Evolutionary conservation across 2,113 vertebrate species (phyloP).

Genomic region (Rhinopithecus roxellana): DNA sequence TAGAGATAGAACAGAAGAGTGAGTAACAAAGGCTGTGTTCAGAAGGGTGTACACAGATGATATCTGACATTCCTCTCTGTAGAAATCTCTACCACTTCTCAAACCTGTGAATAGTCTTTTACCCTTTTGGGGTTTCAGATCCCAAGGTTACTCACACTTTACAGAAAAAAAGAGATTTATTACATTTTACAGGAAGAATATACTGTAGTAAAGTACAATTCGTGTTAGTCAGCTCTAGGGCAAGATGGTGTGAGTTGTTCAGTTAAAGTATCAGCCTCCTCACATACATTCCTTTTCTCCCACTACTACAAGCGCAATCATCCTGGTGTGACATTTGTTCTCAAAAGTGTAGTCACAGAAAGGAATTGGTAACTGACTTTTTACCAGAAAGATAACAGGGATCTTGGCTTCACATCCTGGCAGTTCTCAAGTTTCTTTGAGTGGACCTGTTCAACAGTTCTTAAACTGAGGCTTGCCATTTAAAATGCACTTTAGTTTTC

Average conservation of each 20-base stretch:
- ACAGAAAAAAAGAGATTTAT: not conserved
- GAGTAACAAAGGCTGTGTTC: not conserved
- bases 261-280: not conserved
- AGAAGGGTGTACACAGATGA: not conserved
- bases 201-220: not conserved
- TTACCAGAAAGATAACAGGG: not conserved
- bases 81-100: not conserved
- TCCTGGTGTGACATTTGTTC: not conserved
- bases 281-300: not conserved
- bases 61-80: not conserved
- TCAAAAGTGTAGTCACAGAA: not conserved
- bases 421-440: not conserved
- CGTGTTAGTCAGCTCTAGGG: not conserved
- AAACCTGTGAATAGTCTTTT: not conserved
- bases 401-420: not conserved
- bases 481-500: not conserved
- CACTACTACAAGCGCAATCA: not conserved
- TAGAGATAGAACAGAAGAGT: not conserved
- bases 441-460: not conserved
- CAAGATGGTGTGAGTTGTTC: not conserved
- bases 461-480: not conserved
- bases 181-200: not conserved
- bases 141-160: not conserved
- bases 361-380: not conserved
- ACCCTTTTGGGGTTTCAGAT: not conserved